A percentile compares a stretch with the other conserved stretches of the same genome.
phyloP scores from a whole-genome alignment of 2,113 vertebrate species.

The Rynchops niger region DNA sequence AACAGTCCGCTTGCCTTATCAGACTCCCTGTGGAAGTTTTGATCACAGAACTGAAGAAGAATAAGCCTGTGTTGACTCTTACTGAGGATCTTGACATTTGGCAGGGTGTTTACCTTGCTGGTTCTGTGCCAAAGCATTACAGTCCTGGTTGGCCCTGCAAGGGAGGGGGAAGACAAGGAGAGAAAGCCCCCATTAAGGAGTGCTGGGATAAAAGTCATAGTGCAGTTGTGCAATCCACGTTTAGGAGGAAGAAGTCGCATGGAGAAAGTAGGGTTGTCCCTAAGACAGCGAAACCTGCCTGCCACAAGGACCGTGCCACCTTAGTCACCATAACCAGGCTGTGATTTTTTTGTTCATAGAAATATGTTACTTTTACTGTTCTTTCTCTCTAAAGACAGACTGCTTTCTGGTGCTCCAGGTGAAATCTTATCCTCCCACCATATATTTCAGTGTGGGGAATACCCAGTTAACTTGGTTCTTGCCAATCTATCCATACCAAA shows the following conservation, averaged over 20 bases:
- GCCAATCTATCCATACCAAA: not conserved
- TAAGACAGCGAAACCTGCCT: not conserved
- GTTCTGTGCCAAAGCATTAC: slow-evolving; percentile 28
- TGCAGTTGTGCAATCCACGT: not conserved
- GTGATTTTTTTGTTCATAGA: not conserved
- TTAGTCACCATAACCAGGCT: not conserved
- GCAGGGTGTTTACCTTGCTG: slow-evolving; percentile 56
- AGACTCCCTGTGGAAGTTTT: slow-evolving; percentile 50
- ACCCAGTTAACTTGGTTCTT: not conserved
- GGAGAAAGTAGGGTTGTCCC: not conserved
- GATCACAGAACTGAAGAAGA: slow-evolving; percentile 51
- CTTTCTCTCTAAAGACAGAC: not conserved
- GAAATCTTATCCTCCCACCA: not conserved
- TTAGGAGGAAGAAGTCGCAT: not conserved
- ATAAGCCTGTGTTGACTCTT: slow-evolving; percentile 63
- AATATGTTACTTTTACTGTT: not conserved
- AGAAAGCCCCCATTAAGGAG: not conserved
- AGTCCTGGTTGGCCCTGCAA: accelerated
- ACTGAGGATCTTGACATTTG: slow-evolving; percentile 30
- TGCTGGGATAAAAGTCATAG: not conserved
- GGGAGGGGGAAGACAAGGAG: not conserved
- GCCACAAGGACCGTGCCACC: not conserved
- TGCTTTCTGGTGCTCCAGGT: not conserved
- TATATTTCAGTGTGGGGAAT: not conserved
- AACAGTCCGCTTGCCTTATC: slow-evolving; percentile 45